Evolutionary conservation across 2,113 vertebrate species (phyloP).

Genomic region (Butorides virescens): DNA sequence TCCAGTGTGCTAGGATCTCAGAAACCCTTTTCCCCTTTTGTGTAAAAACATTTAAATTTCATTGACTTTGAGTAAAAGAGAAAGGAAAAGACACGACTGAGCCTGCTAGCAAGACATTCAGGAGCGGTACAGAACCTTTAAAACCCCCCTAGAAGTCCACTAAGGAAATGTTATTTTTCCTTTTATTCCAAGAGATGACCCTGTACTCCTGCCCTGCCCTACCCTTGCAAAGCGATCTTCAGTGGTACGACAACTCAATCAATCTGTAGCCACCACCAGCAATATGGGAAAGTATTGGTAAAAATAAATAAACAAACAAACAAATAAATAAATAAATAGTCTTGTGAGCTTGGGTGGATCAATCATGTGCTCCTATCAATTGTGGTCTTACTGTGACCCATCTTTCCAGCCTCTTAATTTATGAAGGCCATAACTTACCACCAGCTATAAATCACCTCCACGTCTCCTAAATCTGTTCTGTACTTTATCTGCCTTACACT

Average conservation of each 20-base stretch:
- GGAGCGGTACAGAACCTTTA: neutral
- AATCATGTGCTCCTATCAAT: neutral
- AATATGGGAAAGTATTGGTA: neutral
- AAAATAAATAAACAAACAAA: too few relatives aligned
- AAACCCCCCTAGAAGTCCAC: neutral
- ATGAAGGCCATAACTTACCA: neutral
- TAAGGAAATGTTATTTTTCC: neutral
- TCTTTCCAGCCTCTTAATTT: neutral
- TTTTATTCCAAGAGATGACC: neutral
- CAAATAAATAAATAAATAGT: too few relatives aligned
- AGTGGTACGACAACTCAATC: neutral
- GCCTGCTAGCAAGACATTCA: neutral
- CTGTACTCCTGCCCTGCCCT: neutral
- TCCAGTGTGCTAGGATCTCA: neutral
- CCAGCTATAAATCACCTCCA: neutral
- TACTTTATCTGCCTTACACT: neutral
- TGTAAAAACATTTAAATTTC: neutral
- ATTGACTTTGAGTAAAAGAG: neutral
- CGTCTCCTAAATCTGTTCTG: neutral
- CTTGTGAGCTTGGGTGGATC: neutral
- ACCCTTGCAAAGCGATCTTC: neutral
- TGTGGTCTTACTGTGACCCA: neutral
- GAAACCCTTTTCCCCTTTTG: neutral
- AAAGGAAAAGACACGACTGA: neutral
- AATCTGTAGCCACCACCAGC: neutral